Evolutionary conservation across 2,888 invertebrate genomes (phyloP).

Genomic region (Nemotelus pantherinus): DNA sequence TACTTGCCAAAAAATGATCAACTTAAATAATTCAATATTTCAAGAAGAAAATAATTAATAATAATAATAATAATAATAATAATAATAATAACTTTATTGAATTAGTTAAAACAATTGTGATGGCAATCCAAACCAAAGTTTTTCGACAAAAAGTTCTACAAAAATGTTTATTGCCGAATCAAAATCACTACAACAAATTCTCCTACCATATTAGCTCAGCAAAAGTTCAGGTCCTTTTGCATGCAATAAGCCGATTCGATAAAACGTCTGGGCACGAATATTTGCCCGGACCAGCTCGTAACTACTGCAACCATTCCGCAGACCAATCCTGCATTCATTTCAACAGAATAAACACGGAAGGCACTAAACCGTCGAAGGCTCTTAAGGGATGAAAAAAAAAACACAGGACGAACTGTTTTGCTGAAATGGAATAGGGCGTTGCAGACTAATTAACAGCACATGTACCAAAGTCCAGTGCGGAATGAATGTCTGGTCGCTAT

Average conservation of each 20-base stretch:
- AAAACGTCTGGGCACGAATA: slow-evolving; percentile 20
- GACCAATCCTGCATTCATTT: slow-evolving; percentile 19
- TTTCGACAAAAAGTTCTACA: not conserved
- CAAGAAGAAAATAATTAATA: no score
- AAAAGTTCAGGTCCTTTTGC: slow-evolving; percentile 4
- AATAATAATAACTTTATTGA: no score
- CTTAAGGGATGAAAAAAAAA: slow-evolving; percentile 38
- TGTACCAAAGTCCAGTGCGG: slow-evolving; percentile 8
- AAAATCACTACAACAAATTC: not conserved
- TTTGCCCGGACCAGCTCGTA: not conserved
- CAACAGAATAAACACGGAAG: slow-evolving; percentile 21
- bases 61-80: no score
- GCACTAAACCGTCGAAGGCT: slow-evolving; percentile 42
- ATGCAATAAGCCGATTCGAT: slow-evolving; percentile 39
- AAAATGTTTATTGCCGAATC: not conserved
- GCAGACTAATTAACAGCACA: slow-evolving; percentile 44
- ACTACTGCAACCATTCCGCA: not conserved
- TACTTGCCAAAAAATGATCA: no score
- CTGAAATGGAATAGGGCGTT: slow-evolving; percentile 32
- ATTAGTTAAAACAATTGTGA: no score
- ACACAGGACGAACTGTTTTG: not conserved
- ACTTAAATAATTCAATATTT: no score
- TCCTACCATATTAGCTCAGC: not conserved
- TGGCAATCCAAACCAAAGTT: no score
- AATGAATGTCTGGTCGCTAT: slow-evolving; percentile 20